Conservation (phyloP, 1,140 invertebrate genomes). For the Trachymyrmex cornetzi region DNA sequence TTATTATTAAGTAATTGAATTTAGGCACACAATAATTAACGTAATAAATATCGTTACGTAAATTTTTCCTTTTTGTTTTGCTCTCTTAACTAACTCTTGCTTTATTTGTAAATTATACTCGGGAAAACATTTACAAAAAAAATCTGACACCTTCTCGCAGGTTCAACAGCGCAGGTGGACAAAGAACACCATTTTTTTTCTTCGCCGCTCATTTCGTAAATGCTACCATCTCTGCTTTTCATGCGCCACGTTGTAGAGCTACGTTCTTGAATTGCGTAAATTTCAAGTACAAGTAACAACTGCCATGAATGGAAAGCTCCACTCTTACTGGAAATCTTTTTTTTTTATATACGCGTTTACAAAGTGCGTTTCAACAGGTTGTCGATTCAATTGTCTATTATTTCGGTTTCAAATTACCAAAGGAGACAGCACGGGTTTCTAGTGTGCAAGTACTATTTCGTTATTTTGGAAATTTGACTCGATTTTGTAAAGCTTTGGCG, state of each 20-base stretch:
- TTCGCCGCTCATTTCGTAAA: neutral
- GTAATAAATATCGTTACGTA: neutral
- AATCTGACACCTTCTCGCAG: neutral
- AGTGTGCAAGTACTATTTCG: neutral
- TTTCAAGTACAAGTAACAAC: conserved; percentile 26
- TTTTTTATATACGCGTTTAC: conserved; percentile 10
- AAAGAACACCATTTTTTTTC: neutral
- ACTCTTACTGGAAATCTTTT: conserved; percentile 6
- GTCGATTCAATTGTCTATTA: conserved; percentile 71
- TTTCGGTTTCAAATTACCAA: conserved; percentile 45
- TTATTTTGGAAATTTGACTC: conserved; percentile 12
- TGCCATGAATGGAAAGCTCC: conserved; percentile 15
- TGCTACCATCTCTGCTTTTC: neutral
- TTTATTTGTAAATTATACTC: neutral
- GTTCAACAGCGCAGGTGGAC: neutral
- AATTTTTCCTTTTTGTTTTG: neutral
- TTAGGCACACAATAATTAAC: neutral
- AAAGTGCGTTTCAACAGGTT: conserved; percentile 75
- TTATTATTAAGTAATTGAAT: neutral
- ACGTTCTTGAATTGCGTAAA: conserved; percentile 11
- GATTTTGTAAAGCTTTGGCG: neutral
- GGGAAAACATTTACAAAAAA: neutral
- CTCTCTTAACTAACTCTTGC: neutral
- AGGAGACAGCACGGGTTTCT: neutral
- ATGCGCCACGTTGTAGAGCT: neutral